Conservation (phyloP, 2,797 vertebrate genomes). For the Gephyroberyx darwinii region DNA sequence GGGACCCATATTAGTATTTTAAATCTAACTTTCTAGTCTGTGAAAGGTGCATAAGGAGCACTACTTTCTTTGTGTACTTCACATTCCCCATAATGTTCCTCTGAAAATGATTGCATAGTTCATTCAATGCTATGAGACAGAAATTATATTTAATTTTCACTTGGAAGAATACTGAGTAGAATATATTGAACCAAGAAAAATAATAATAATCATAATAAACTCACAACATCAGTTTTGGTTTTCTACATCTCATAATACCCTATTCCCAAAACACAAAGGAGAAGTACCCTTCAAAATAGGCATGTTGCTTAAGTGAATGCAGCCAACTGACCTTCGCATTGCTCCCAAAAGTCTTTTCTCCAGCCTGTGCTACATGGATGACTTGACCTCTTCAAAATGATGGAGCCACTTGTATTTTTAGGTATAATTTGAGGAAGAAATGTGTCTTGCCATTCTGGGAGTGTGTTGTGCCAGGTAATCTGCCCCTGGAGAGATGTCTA, state of each 20-base stretch:
- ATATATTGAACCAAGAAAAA: neutral
- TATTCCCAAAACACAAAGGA: neutral
- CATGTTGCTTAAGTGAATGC: slow-evolving; percentile 11
- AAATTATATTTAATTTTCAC: slow-evolving; percentile 13
- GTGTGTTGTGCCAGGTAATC: slow-evolving; percentile 68
- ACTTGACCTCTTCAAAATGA: slow-evolving; percentile 54
- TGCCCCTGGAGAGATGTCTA: slow-evolving; percentile 69
- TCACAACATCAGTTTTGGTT: neutral
- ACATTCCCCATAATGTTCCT: slow-evolving; percentile 5
- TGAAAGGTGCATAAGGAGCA: slow-evolving; percentile 22
- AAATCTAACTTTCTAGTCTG: slow-evolving; percentile 29
- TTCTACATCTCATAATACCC: neutral
- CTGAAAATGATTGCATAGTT: slow-evolving; percentile 16
- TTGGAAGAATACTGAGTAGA: slow-evolving; percentile 6
- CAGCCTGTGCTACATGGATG: slow-evolving; percentile 18
- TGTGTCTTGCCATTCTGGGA: slow-evolving; percentile 48
- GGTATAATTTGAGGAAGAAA: slow-evolving; percentile 50
- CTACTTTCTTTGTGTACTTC: slow-evolving; percentile 23
- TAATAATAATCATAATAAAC: neutral
- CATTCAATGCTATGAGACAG: slow-evolving; percentile 3
- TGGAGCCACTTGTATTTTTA: slow-evolving; percentile 59
- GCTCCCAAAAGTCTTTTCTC: slow-evolving; percentile 31
- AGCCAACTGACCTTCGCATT: slow-evolving; percentile 46
- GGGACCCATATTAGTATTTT: slow-evolving; percentile 41
- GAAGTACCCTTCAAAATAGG: slow-evolving; percentile 27